A percentile compares a stretch with the other conserved stretches of the same genome.
These are phyloP conservation scores for Papilio xuthus DNA, from an alignment of 1,140 invertebrate species.

Conservation along the genomic window DNA sequence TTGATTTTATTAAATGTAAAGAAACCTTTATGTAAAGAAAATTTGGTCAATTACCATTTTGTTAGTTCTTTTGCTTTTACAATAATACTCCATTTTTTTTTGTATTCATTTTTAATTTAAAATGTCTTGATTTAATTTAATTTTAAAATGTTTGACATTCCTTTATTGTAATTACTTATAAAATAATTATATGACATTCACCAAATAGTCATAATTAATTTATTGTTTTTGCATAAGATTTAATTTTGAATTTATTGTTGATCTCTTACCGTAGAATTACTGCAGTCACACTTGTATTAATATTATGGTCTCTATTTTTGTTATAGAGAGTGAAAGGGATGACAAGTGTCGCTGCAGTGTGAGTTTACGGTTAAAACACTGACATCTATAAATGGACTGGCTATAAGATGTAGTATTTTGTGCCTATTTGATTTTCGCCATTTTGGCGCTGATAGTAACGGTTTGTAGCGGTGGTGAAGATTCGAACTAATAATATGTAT, in stretches of 20 bases:
- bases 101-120: neutral
- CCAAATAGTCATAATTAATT: constrained; percentile 30
- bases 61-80: neutral
- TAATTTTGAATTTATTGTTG: constrained; percentile 27
- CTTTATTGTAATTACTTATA: constrained; percentile 10
- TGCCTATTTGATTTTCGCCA: too few relatives aligned
- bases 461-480: too few relatives aligned
- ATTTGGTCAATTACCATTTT: neutral
- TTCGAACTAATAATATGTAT: too few relatives aligned
- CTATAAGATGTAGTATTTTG: too few relatives aligned
- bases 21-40: neutral
- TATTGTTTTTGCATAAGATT: constrained; percentile 24
- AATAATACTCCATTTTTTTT: too few relatives aligned
- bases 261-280: constrained; percentile 1
- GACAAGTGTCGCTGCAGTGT: too few relatives aligned
- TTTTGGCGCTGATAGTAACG: too few relatives aligned
- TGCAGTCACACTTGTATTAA: too few relatives aligned
- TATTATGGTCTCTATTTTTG: too few relatives aligned
- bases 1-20: neutral
- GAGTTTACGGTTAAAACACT: neutral
- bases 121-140: neutral
- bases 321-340: too few relatives aligned
- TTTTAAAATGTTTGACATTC: constrained; percentile 8
- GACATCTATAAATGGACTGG: too few relatives aligned
- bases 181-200: neutral